These are phyloP conservation scores for Athene cunicularia DNA, from an alignment of 2,113 vertebrate species.

Conservation along the genomic window DNA sequence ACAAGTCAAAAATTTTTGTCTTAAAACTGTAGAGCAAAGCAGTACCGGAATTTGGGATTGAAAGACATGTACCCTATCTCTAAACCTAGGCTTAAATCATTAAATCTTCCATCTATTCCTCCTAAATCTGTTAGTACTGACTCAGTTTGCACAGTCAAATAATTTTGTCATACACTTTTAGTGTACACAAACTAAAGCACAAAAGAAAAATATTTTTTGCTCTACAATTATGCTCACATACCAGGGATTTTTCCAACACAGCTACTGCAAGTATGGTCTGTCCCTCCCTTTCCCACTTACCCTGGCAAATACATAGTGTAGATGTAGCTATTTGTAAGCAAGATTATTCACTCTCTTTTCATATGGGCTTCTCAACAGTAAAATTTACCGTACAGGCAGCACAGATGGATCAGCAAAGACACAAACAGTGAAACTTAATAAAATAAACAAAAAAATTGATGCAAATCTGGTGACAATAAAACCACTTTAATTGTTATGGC, in stretches of 20 bases:
- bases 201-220: neutral
- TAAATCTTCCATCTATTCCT: neutral
- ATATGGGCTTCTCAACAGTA: neutral
- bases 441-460: neutral
- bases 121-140: neutral
- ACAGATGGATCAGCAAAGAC: neutral
- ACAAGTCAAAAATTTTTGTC: neutral
- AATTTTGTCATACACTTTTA: neutral
- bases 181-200: neutral
- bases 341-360: neutral
- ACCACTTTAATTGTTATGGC: neutral
- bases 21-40: neutral
- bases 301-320: neutral
- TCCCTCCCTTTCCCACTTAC: neutral
- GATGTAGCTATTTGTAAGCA: neutral
- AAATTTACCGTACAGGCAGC: neutral
- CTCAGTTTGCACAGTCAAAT: neutral
- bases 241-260: neutral
- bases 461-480: neutral
- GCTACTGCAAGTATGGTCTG: neutral
- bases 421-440: neutral
- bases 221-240: neutral
- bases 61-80: neutral
- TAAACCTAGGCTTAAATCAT: neutral
- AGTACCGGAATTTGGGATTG: neutral